Base-by-base conservation (phyloP, 1,140 invertebrate species). In the Lamellibrachia luymesi region DNA sequence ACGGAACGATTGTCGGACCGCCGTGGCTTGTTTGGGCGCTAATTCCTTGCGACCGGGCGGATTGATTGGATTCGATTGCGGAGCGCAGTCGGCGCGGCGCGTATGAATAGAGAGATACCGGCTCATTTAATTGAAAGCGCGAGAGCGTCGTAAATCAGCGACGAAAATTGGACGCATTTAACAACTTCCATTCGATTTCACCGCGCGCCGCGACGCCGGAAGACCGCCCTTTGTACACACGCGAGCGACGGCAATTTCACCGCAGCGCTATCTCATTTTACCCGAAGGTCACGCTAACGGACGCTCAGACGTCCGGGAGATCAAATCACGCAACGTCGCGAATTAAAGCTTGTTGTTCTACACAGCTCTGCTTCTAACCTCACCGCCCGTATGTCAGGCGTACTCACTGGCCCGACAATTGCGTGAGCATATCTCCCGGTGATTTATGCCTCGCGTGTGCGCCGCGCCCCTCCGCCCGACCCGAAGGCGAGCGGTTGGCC, bases 61-160 rank as follows among this genome's bases (percentile, higher is more conserved):
- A 80, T 80, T 80, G 64, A 80, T 80, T 80, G 4, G 64, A 80
- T 80, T 80, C 64, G 64, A 80, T 80, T 80, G 64, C 64, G 25
- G 25, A 80, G 64, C 64, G 64, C 64, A 22, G 64, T 22, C 64
- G 64, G 64, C 64, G 13, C 64, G 64, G 64, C 64, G 13, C 64
- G 64, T 80, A 8, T 80, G 64, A 80, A 80, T 80, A 80, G 64
- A 80, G 52, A 56, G 64, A 80, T 80, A 80, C 25, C 64, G 64
- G 64, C 64, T 80, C 64, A 80, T 80, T 80, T 80, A 80, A 80
- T 80, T 80, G 64, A 80, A 22, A 80, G 64, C 64, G 64, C 64
- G 64, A 80, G 64, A 80, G 64, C 64, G 64, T 80, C 64, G 64
- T 80, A 80, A 80, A 80, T 80, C 64, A 80, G 64, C 64, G 64